Conservation (phyloP, 1,140 invertebrate genomes). For the Drosophila bifasciata region DNA sequence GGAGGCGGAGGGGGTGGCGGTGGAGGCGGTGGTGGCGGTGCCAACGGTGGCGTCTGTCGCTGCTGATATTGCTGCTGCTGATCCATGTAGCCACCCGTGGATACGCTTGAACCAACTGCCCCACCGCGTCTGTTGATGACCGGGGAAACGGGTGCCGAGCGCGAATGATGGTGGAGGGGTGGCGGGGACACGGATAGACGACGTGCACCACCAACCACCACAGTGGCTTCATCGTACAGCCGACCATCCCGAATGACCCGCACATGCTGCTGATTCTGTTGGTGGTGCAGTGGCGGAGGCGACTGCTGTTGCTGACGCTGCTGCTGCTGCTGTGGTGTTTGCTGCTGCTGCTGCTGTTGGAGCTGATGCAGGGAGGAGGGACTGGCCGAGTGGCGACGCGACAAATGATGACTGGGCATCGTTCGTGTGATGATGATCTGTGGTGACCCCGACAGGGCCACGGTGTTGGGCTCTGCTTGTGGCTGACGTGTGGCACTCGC, state of each 20-base stretch:
- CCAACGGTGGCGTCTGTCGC: constrained; percentile 59
- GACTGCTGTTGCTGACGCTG: constrained; percentile 48
- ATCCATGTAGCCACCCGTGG: constrained; percentile 40
- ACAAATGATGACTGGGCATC: constrained; percentile 59
- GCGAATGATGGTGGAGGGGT: constrained; percentile 74
- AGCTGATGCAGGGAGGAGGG: constrained; percentile 61
- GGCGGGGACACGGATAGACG: constrained; percentile 77
- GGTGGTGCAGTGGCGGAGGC: constrained; percentile 71
- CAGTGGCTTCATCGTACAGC: constrained; percentile 70
- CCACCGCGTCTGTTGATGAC: constrained; percentile 51
- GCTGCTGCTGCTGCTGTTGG: constrained; percentile 25
- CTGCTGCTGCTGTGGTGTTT: constrained; percentile 14
- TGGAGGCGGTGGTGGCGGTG: constrained; percentile 43
- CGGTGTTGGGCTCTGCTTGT: constrained; percentile 7
- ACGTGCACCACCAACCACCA: constrained; percentile 31
- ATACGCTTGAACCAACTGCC: constrained; percentile 25
- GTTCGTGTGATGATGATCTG: constrained; percentile 77
- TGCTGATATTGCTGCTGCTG: constrained; percentile 60
- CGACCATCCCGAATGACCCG: constrained; percentile 81
- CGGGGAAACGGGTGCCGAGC: constrained; percentile 72
- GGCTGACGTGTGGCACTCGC: constrained; percentile 8
- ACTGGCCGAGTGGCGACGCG: constrained; percentile 74
- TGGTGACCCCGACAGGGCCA: constrained; percentile 38
- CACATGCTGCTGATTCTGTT: constrained; percentile 65
- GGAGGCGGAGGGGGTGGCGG: constrained; percentile 43